These are phyloP conservation scores for Drosophila meridiana DNA, from an alignment of 2,888 invertebrate species.

Conservation along the genomic window DNA sequence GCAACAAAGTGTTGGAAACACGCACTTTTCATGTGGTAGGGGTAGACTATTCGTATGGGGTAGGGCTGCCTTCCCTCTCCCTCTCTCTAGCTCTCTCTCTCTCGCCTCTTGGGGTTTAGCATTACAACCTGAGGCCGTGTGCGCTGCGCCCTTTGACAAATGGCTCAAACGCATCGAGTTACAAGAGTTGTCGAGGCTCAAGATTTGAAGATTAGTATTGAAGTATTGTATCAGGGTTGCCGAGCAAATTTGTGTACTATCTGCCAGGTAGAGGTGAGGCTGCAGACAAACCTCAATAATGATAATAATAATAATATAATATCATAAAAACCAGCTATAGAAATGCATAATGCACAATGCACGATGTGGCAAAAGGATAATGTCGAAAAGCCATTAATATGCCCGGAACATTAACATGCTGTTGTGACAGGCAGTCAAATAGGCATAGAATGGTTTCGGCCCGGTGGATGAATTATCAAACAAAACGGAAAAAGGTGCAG, in stretches of 20 bases:
- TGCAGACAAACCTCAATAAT: slow-evolving; percentile 55
- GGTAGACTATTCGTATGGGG: slow-evolving; percentile 16
- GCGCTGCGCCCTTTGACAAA: slow-evolving; percentile 64
- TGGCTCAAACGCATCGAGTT: slow-evolving; percentile 41
- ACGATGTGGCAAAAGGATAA: slow-evolving; percentile 78
- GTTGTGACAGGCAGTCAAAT: slow-evolving; percentile 79
- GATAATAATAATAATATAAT: slow-evolving; percentile 32
- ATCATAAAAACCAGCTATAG: slow-evolving; percentile 43
- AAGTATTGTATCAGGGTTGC: slow-evolving; percentile 44
- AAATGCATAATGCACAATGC: slow-evolving; percentile 62
- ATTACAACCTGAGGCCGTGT: slow-evolving; percentile 53
- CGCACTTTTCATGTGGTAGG: slow-evolving; percentile 66
- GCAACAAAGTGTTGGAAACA: slow-evolving; percentile 83
- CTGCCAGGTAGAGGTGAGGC: slow-evolving; percentile 32
- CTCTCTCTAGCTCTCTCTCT: not conserved
- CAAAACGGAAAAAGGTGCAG: slow-evolving; percentile 40
- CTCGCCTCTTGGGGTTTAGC: slow-evolving; percentile 40
- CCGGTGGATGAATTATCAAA: slow-evolving; percentile 27
- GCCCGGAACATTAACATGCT: slow-evolving; percentile 66
- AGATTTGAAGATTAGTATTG: slow-evolving; percentile 40
- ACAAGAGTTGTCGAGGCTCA: slow-evolving; percentile 23
- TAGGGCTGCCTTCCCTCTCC: slow-evolving; percentile 4
- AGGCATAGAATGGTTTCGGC: slow-evolving; percentile 40
- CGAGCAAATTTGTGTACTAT: slow-evolving; percentile 24
- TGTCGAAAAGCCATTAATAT: slow-evolving; percentile 77